phyloP scores from a whole-genome alignment of 2,888 invertebrate genomes.

The Aphrophora alni region DNA sequence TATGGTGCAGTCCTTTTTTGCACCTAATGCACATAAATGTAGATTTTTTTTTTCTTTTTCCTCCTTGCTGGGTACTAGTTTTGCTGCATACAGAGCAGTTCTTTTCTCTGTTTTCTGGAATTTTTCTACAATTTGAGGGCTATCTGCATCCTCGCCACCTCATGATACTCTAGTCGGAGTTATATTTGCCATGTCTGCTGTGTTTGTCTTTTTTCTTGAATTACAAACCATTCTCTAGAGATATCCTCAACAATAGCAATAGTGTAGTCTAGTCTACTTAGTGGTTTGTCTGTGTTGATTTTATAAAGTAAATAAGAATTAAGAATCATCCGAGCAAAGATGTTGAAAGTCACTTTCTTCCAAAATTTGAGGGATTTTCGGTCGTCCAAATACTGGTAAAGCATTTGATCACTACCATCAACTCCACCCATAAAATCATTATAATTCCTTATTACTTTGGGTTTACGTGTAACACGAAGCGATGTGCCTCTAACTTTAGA shows the following conservation, averaged over 20 bases:
- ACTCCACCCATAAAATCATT: constrained; percentile 11
- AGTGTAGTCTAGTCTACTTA: neutral
- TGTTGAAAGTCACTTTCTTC: neutral
- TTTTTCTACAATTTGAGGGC: neutral
- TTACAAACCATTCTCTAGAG: constrained; percentile 12
- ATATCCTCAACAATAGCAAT: neutral
- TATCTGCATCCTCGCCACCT: neutral
- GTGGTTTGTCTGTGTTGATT: neutral
- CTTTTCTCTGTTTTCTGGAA: constrained; percentile 12
- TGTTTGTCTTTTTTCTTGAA: neutral
- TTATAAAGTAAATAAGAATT: neutral
- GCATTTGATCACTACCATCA: neutral
- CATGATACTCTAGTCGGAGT: neutral
- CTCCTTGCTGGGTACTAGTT: constrained; percentile 12
- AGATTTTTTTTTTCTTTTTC: constrained; percentile 33
- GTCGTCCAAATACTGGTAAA: neutral
- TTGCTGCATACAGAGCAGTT: constrained; percentile 30
- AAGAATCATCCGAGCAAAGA: neutral
- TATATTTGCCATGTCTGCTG: neutral
- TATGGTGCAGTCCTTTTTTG: constrained; percentile 22
- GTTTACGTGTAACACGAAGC: neutral
- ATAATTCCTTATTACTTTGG: constrained; percentile 10
- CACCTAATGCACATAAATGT: constrained; percentile 14
- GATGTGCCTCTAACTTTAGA: neutral
- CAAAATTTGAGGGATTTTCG: neutral